Percentiles rank a stretch among this genome's conserved stretches.
Evolutionary conservation across 2,113 vertebrate species (phyloP).

Genomic region (Aegypius monachus): DNA sequence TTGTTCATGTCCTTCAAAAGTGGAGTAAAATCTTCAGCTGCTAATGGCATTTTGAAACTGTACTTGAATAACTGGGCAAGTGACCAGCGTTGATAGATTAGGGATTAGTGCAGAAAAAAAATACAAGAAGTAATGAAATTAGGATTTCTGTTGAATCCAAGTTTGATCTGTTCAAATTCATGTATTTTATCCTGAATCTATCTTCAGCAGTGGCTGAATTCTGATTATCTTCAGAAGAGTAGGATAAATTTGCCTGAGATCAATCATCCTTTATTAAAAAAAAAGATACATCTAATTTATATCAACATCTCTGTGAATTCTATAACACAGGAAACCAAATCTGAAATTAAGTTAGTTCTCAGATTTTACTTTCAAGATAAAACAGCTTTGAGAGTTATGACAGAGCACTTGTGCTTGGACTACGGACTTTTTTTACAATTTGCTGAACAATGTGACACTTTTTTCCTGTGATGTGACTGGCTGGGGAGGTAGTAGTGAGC

Average conservation of each 20-base stretch:
- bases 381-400: not conserved
- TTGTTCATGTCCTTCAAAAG: not conserved
- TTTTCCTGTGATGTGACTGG: not conserved
- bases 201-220: not conserved
- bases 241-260: not conserved
- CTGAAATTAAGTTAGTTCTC: not conserved
- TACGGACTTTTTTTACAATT: not conserved
- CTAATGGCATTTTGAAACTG: not conserved
- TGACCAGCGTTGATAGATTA: not conserved
- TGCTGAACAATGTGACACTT: not conserved
- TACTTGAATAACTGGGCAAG: not conserved
- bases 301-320: not conserved
- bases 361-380: not conserved
- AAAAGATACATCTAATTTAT: not conserved
- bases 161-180: not conserved
- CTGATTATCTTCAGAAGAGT: not conserved
- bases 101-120: not conserved
- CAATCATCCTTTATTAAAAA: not conserved
- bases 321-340: not conserved
- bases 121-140: not conserved
- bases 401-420: not conserved
- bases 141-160: not conserved
- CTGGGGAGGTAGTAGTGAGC: not conserved
- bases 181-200: not conserved
- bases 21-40: not conserved